Base-by-base conservation (phyloP, 1,140 invertebrate species). In the Drosophila athabasca region DNA sequence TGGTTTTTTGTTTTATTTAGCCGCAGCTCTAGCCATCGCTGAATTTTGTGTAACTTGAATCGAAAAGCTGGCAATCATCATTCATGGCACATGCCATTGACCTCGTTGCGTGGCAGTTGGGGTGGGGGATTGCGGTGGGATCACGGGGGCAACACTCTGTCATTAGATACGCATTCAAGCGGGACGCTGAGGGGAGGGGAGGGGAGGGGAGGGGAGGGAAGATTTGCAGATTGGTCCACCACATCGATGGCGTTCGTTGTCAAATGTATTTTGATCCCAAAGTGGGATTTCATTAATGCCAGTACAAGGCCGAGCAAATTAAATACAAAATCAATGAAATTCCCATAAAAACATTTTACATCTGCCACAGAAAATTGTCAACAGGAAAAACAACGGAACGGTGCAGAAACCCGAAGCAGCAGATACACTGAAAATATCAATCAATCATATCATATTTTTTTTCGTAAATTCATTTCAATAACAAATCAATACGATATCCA, bases 41-140 rank as follows among this genome's bases (percentile, higher is more conserved):
- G 51, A 69, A 66, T 50, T 58, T 70, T 50, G 35, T 70, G 67
- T 70, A 70, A 70, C 67, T 70, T 45, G 67, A 69, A 58, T 69
- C 67, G 67, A 70, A 70, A 70, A 70, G 67, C 69, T 74, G 70
- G 62, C 71, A 74, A 59, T 75, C 71, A 74, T 74, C 71, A 75
- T 65, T 74, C 62, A 67, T 22, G 51, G 71, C 71, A 60, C 62
- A 76, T 76, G 72, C 72, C 72, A 76, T 75, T 76, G 72, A 76
- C 72, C 72, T 76, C 62, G 72, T 76, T 76, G 72, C 62, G 72
- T 61, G 57, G 71, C 57, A 72, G 62, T 72, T 74, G 68, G 58
- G 26, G n/a, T n/a, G n/a, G n/a, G 50, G 67, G 17, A n/a, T 24
- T 44, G 29, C 41, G 22, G 31, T 19, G 39, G 39, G 22, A 60